Conservation (phyloP, 2,797 vertebrate genomes). For the Gila robusta region DNA sequence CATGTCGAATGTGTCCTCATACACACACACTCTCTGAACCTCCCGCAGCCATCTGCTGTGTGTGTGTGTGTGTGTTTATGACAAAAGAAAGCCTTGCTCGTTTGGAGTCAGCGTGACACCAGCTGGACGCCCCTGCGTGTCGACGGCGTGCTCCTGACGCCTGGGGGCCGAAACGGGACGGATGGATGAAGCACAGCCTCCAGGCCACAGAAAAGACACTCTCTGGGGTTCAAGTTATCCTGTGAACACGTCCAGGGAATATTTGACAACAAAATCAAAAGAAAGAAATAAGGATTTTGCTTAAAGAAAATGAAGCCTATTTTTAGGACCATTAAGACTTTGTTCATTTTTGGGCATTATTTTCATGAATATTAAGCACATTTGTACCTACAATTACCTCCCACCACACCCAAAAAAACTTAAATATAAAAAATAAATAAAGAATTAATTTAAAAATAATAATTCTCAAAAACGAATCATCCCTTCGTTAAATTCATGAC, state of each 20-base stretch:
- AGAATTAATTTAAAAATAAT: neutral
- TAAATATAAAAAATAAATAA: neutral
- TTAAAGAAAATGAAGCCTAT: slow-evolving; percentile 11
- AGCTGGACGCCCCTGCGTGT: slow-evolving; percentile 77
- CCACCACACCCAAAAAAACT: neutral
- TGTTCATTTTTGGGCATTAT: neutral
- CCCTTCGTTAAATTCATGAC: neutral
- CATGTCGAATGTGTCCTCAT: slow-evolving; percentile 14
- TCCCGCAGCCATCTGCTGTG: slow-evolving; percentile 90
- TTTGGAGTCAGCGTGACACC: slow-evolving; percentile 80
- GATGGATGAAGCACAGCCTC: slow-evolving; percentile 69
- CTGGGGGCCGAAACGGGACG: slow-evolving; percentile 46
- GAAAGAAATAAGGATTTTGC: neutral
- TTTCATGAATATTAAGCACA: neutral
- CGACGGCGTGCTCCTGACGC: slow-evolving; percentile 69
- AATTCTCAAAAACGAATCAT: neutral
- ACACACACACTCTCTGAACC: slow-evolving; percentile 64
- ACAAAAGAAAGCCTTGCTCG: slow-evolving; percentile 72
- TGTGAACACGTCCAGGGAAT: neutral
- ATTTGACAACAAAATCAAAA: neutral
- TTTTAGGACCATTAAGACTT: neutral
- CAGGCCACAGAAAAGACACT: slow-evolving; percentile 70
- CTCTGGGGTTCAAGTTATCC: neutral
- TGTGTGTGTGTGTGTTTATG: slow-evolving; percentile 35
- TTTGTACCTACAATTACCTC: neutral